Evolutionary conservation across 2,888 invertebrate species (phyloP).

Genomic region (Slavum lentiscoides): DNA sequence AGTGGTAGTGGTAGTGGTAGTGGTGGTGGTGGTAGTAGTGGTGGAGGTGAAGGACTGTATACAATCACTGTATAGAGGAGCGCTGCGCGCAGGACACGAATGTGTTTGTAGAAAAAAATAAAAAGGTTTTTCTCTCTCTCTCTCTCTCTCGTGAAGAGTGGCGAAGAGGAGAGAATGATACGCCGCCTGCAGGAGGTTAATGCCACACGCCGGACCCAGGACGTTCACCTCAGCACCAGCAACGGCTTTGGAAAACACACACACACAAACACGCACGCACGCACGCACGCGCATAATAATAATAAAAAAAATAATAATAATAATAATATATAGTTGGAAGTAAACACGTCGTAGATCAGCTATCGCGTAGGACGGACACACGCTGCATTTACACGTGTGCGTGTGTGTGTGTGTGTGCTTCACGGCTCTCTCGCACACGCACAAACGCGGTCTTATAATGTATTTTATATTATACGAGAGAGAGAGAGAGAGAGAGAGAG

Average conservation of each 20-base stretch:
- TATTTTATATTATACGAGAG: no score
- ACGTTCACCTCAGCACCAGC: conserved; percentile 33
- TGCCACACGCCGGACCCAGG: conserved; percentile 46
- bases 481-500: no score
- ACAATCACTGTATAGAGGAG: no score
- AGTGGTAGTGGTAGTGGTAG: conserved; percentile 1
- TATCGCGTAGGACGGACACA: conserved; percentile 9
- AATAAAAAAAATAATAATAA: conserved; percentile 15
- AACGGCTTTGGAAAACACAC: conserved; percentile 45
- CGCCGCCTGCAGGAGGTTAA: conserved; percentile 45
- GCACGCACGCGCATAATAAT: neutral
- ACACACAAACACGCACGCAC: conserved; percentile 18
- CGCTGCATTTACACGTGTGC: neutral
- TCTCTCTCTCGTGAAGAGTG: neutral
- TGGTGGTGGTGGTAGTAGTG: neutral
- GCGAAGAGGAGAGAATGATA: conserved; percentile 6
- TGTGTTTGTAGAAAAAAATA: conserved; percentile 18
- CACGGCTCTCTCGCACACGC: neutral
- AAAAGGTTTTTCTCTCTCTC: neutral
- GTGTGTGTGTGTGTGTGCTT: no score
- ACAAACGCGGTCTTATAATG: neutral
- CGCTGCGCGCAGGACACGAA: conserved; percentile 14
- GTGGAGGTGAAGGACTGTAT: neutral
- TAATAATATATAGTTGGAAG: conserved; percentile 16
- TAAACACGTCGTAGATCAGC: neutral